These are phyloP conservation scores for Actenoides lindsayi DNA, from an alignment of 2,113 vertebrate species.

Conservation along the genomic window DNA sequence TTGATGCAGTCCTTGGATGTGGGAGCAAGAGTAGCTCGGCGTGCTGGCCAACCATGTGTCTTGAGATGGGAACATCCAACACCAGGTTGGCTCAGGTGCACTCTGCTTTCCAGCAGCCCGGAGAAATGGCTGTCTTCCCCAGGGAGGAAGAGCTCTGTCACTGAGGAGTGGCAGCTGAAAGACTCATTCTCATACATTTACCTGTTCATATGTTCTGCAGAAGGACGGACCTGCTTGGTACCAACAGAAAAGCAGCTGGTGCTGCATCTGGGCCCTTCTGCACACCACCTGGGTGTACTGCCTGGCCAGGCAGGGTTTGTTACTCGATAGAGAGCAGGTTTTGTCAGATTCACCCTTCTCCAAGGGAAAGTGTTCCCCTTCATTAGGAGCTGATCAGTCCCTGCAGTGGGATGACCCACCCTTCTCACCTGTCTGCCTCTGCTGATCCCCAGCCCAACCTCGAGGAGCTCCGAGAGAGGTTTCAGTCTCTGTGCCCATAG, in stretches of 20 bases:
- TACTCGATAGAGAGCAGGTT: neutral
- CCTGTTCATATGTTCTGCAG: neutral
- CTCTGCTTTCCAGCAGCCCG: neutral
- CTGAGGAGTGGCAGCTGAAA: neutral
- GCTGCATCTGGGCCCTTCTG: neutral
- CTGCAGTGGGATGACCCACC: rapidly evolving
- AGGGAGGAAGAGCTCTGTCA: neutral
- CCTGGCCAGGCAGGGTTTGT: rapidly evolving
- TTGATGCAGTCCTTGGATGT: too few species aligned
- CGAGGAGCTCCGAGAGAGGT: neutral
- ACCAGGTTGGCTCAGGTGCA: rapidly evolving
- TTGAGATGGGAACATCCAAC: neutral
- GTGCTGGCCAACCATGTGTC: neutral
- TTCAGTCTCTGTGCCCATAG: neutral
- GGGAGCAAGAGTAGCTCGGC: neutral
- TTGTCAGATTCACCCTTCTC: neutral
- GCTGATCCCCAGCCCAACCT: neutral
- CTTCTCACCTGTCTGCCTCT: neutral
- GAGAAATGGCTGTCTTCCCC: neutral
- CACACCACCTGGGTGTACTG: neutral
- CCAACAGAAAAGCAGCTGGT: rapidly evolving
- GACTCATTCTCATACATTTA: rapidly evolving
- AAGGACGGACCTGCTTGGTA: neutral
- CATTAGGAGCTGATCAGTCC: neutral
- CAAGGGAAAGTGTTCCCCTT: neutral